A percentile compares a stretch with the other conserved stretches of the same genome.
Conservation (phyloP, 2,113 vertebrate genomes). For the Brevimyrus niger region DNA sequence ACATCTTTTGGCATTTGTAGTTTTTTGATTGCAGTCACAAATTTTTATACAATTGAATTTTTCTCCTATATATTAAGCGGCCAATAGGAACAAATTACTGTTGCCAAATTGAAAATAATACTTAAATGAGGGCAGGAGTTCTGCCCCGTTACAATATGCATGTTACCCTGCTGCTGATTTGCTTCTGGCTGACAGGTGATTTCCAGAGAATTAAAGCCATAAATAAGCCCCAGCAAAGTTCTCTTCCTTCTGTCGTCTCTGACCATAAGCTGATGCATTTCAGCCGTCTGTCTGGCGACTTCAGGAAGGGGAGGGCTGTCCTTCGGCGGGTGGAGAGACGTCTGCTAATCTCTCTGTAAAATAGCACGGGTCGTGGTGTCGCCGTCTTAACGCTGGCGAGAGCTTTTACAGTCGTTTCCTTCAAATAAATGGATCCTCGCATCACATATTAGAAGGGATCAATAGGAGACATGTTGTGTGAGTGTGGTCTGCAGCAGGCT, state of each 20-base stretch:
- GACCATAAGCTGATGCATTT: constrained; percentile 1
- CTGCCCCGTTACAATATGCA: not conserved
- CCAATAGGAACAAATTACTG: not conserved
- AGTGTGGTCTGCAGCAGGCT: not conserved
- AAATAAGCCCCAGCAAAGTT: not conserved
- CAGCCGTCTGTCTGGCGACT: not conserved
- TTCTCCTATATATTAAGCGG: not conserved
- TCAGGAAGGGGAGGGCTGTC: not conserved
- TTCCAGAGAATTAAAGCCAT: not conserved
- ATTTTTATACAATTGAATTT: not conserved
- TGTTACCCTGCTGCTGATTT: not conserved
- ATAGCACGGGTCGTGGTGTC: not conserved
- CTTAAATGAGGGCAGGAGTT: not conserved
- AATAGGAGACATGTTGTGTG: not conserved
- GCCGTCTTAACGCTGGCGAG: not conserved
- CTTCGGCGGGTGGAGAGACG: not conserved
- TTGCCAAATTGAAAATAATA: not conserved
- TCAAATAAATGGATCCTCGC: not conserved
- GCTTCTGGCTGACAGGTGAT: not conserved
- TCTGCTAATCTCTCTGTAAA: constrained; percentile 4
- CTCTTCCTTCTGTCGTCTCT: not conserved
- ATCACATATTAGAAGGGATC: constrained; percentile 1
- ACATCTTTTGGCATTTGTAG: too few relatives aligned
- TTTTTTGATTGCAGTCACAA: too few relatives aligned
- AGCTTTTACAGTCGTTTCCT: not conserved